Base-by-base conservation (phyloP, 2,113 vertebrate genomes). In the Dunckerocampus dactyliophorus region DNA sequence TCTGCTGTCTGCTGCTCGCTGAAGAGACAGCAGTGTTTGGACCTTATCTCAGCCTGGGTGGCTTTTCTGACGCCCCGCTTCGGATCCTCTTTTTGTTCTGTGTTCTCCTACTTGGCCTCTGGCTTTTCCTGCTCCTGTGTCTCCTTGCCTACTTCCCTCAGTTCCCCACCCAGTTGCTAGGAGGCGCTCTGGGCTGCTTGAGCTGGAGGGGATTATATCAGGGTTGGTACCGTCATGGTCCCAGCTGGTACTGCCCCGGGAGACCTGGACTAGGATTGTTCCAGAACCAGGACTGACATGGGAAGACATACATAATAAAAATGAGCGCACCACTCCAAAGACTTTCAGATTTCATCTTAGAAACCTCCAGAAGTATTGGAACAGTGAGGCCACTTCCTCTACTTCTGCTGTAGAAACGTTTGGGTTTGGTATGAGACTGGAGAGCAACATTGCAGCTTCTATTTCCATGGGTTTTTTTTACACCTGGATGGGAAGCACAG, bases 131-230 rank as follows among this genome's bases (percentile, higher is more conserved):
- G 69, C 81, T 96, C 54, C 86, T 95, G 55, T 94, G 92, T 59
- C 89, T 93, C 0, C 87, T 93, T 5, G 90, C 93, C 16, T 94
- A 95, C 59, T 92, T 93, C 63, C 92, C 93, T 14, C 90, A 90
- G 62, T 94, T 94, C 53, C 93, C 93, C 52, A 92, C 91, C 59
- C 92, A 93, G 86, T 83, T 95, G 39, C 72, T 93, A 19, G 94
- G 93, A 0, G 93, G 93, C 0, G 93, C 93, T 5, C 76, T 93
- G 4, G 94, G 92, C 15, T 94, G 92, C 53, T 86, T 94, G 19
- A 92, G 90, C 80, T 96, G 94, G 94, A 89, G 93, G 78, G 91
- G 90, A 31, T 91, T 94, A n/a, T 95, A 96, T 62, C 92, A 93
- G 52, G 92, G 91, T 65, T 96, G 93, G 93, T 95, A 93, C 70